Evolutionary conservation across 2,797 vertebrate genomes (phyloP).

Genomic region (Tapirus indicus): DNA sequence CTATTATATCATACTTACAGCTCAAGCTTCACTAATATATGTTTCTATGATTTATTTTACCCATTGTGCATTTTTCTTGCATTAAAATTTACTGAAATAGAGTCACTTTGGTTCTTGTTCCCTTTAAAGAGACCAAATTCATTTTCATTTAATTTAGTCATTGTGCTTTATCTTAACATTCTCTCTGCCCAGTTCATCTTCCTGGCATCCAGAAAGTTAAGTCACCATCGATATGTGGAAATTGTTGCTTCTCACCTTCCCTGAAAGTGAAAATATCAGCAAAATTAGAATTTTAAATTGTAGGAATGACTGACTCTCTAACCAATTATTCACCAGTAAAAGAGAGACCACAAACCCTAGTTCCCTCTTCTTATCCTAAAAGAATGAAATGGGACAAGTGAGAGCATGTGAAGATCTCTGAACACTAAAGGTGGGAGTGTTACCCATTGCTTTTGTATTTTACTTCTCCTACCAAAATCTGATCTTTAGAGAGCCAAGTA

Average conservation of each 20-base stretch:
- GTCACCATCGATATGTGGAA: background rate
- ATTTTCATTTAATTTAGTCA: background rate
- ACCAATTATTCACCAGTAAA: background rate
- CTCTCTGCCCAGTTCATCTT: background rate
- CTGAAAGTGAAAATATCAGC: conserved; percentile 13
- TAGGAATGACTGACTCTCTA: background rate
- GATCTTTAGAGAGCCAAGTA: background rate
- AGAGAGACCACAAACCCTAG: background rate
- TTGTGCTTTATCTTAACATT: conserved; percentile 7
- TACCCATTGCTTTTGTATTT: background rate
- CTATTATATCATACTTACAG: background rate
- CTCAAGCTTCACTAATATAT: background rate
- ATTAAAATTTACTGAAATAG: conserved; percentile 34
- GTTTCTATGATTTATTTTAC: conserved; percentile 38
- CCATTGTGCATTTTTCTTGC: background rate
- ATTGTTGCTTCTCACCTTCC: background rate
- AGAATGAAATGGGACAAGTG: background rate
- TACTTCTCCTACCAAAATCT: background rate
- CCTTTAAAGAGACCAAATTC: conserved; percentile 45
- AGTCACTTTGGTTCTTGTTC: background rate
- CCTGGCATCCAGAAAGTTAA: background rate
- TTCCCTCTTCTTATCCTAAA: background rate
- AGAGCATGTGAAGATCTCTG: background rate
- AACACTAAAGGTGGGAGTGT: background rate
- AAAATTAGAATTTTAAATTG: conserved; percentile 51